Evolutionary conservation across 2,113 vertebrate genomes (phyloP).

Genomic region (Python bivittatus): DNA sequence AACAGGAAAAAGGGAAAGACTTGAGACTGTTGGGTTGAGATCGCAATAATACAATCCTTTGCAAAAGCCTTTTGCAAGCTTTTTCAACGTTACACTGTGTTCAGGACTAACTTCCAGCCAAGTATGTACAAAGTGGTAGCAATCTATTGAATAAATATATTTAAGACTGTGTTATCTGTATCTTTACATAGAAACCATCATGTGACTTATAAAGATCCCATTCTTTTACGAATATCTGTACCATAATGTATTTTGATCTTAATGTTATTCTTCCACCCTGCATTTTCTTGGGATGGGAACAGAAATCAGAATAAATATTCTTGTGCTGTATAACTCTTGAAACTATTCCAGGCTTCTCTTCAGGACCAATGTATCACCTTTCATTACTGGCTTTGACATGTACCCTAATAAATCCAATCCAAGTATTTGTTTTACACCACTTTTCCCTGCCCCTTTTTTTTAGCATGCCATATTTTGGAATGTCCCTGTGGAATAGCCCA

Average conservation of each 20-base stretch:
- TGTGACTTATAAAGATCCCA: too few relatives aligned
- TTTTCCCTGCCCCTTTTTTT: constrained; percentile 19
- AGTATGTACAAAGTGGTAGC: too few relatives aligned
- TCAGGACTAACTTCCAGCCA: too few relatives aligned
- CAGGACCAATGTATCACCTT: not conserved
- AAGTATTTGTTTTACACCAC: not conserved
- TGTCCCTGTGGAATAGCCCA: constrained; percentile 81
- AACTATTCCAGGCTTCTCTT: not conserved
- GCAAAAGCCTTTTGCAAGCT: too few relatives aligned
- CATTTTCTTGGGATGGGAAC: not conserved
- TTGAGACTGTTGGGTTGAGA: not conserved
- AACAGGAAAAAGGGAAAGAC: not conserved
- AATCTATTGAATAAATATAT: too few relatives aligned
- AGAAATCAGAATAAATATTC: not conserved
- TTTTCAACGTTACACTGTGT: too few relatives aligned
- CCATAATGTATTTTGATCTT: not conserved
- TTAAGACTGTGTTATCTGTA: too few relatives aligned
- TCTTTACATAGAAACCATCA: too few relatives aligned
- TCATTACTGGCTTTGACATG: not conserved
- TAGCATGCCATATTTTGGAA: constrained; percentile 92
- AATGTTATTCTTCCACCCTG: not conserved
- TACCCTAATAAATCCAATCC: not conserved
- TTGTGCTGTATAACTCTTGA: not conserved
- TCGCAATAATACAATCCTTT: not conserved
- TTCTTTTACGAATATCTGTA: too few relatives aligned